These are phyloP conservation scores for Drosophila parthenogenetica DNA, from an alignment of 2,888 invertebrate genomes.

Conservation along the genomic window DNA sequence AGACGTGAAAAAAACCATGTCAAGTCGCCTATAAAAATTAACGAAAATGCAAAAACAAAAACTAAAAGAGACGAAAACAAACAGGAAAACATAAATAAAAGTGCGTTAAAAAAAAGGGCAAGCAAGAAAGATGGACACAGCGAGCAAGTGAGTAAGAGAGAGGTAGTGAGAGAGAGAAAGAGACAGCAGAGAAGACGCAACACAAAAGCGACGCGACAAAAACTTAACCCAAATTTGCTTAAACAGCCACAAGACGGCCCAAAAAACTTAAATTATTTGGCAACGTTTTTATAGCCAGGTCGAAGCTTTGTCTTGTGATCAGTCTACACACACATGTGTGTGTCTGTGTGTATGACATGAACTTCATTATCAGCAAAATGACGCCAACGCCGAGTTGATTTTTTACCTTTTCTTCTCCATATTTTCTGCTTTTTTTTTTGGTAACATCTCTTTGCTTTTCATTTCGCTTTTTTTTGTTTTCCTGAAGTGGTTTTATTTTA, in stretches of 20 bases:
- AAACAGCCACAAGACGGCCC: slow-evolving; percentile 57
- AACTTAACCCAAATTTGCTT: slow-evolving; percentile 74
- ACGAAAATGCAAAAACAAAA: slow-evolving; percentile 53
- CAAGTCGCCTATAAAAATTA: slow-evolving; percentile 63
- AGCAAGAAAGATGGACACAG: slow-evolving; percentile 33
- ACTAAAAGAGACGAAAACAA: slow-evolving; percentile 36
- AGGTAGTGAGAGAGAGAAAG: slow-evolving; percentile 3
- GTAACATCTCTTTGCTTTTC: slow-evolving; percentile 64
- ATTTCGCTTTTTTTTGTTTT: slow-evolving; percentile 63
- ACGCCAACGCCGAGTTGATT: slow-evolving; percentile 53
- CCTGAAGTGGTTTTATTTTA: slow-evolving; percentile 66
- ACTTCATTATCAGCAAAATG: slow-evolving; percentile 72
- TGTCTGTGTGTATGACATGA: slow-evolving; percentile 61
- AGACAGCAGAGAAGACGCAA: slow-evolving; percentile 8
- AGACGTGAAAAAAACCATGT: slow-evolving; percentile 60
- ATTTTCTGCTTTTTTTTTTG: slow-evolving; percentile 49
- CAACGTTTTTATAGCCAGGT: slow-evolving; percentile 74
- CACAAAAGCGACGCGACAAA: slow-evolving; percentile 35
- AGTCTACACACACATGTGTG: slow-evolving; percentile 1
- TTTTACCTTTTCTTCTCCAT: slow-evolving; percentile 16
- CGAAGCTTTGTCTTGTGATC: slow-evolving; percentile 57
- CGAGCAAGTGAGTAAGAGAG: background rate
- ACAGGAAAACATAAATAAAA: slow-evolving; percentile 73
- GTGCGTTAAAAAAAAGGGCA: slow-evolving; percentile 73
- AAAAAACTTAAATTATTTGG: slow-evolving; percentile 66